Evolutionary conservation across 2,888 invertebrate species (phyloP), one percentile per base, ranked within the genome.

Genomic region (Leptarthrus brevirostris): DNA sequence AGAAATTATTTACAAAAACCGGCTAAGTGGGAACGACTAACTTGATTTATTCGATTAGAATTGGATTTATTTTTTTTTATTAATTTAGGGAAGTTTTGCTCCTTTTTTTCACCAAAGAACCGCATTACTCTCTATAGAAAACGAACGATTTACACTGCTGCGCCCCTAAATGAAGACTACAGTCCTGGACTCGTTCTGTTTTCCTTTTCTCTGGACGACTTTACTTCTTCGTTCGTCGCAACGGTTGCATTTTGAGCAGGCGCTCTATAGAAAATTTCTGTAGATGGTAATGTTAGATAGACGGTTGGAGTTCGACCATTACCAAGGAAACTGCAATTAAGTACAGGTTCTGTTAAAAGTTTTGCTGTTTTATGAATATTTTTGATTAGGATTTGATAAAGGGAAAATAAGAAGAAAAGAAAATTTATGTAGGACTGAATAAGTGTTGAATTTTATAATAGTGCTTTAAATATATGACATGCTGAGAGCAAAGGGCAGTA

Each of bases 141-240:
- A 58, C 61, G 61, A 61, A 72, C 72, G 61, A 72, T 44, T 72
- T 72, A 14, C 53, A 64, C 64, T 71, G 44, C 66, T 71, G 74
- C 74, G 53, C 74, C 56, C 66, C 58, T 74, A 74, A 74, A 71
- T 53, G 74, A 53, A 72, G 74, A 74, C 72, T 72, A 72, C 26
- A 47, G 54, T 18, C 24, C 54, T 53, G 34, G 52, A 71, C 8
- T 22, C 22, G 72, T 72, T 72, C 44, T 72, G 44, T 56, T 72
- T 56, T 56, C 54, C 71, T 71, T 71, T 53, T 72, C 47, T 72
- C 47, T 47, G 34, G 71, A 54, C 34, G 34, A 40, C 4, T 53
- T 53, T 5, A 18, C 26, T 69, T 69, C 26, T 52, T 30, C 34
- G 34, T 52, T 30, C 69, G 52, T 52, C 52, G 52, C 52, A 54